phyloP scores from a whole-genome alignment of 1,140 invertebrate genomes.

The Zaprionus vittiger region DNA sequence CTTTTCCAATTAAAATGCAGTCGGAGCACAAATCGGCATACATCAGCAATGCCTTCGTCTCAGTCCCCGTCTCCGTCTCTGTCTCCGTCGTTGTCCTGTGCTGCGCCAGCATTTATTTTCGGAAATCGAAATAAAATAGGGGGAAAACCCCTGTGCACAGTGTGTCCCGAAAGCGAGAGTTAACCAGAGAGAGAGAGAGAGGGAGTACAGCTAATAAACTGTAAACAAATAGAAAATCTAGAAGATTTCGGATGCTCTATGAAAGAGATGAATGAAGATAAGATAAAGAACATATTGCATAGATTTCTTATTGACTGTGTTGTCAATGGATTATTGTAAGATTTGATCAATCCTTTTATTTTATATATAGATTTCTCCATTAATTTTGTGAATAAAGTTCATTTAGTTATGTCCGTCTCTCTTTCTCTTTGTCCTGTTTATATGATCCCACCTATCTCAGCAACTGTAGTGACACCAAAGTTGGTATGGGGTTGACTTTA shows the following conservation, averaged over 20 bases:
- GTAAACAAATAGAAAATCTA: neutral
- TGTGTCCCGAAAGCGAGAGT: slow-evolving; percentile 61
- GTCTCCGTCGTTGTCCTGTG: slow-evolving; percentile 42
- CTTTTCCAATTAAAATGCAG: slow-evolving; percentile 77
- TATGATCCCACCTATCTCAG: neutral
- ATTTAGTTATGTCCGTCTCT: no score
- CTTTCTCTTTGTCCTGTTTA: neutral
- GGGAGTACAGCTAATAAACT: neutral
- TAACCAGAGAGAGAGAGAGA: slow-evolving; percentile 1
- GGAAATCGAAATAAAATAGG: slow-evolving; percentile 72
- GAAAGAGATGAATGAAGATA: neutral
- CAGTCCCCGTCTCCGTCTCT: neutral
- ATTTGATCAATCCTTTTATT: no score
- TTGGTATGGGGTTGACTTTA: neutral
- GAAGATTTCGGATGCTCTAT: slow-evolving; percentile 42
- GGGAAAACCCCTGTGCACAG: slow-evolving; percentile 7
- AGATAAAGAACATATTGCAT: neutral
- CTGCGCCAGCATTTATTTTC: slow-evolving; percentile 73
- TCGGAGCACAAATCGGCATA: slow-evolving; percentile 28
- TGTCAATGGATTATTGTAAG: no score
- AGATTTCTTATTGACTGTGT: neutral
- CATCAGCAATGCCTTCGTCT: neutral
- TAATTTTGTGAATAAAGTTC: fast-evolving
- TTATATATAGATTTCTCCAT: no score
- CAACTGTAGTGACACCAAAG: neutral